These are phyloP conservation scores for Chalcis sispes DNA, from an alignment of 2,888 invertebrate species.

Conservation along the genomic window DNA sequence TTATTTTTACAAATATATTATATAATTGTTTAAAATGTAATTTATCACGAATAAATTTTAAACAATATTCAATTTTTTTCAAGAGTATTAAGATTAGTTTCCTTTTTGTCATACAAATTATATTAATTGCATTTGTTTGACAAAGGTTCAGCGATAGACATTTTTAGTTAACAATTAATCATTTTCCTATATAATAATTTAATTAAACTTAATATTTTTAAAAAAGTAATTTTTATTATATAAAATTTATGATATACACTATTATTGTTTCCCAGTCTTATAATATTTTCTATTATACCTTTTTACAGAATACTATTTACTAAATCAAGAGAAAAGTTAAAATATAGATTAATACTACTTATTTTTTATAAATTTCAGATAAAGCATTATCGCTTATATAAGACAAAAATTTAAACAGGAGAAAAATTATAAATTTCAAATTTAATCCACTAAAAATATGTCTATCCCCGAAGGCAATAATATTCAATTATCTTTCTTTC, in stretches of 20 bases:
- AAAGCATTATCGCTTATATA: conserved; percentile 6
- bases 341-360: conserved; percentile 15
- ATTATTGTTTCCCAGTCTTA: conserved; percentile 2
- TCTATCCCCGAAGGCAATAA: conserved; percentile 21
- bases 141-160: conserved; percentile 10
- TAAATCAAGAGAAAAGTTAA: not conserved
- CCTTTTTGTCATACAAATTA: conserved; percentile 11
- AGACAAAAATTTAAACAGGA: conserved; percentile 14
- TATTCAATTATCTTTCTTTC: conserved; percentile 6
- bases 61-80: conserved; percentile 28
- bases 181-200: conserved; percentile 7
- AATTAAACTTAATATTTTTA: conserved; percentile 20
- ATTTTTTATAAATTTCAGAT: conserved; percentile 5
- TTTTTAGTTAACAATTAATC: conserved; percentile 25
- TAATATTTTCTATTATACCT: not conserved
- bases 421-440: conserved; percentile 18
- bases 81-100: conserved; percentile 18
- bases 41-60: conserved; percentile 3
- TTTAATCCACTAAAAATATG: conserved; percentile 21
- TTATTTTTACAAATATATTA: not conserved
- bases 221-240: not conserved
- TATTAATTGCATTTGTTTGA: conserved; percentile 17
- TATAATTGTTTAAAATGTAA: conserved; percentile 6
- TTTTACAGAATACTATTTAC: not conserved
- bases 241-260: not conserved